A percentile compares a stretch with the other conserved stretches of the same genome.
phyloP scores from a whole-genome alignment of 1,140 invertebrate genomes.

The Tetragonula clypearis region DNA sequence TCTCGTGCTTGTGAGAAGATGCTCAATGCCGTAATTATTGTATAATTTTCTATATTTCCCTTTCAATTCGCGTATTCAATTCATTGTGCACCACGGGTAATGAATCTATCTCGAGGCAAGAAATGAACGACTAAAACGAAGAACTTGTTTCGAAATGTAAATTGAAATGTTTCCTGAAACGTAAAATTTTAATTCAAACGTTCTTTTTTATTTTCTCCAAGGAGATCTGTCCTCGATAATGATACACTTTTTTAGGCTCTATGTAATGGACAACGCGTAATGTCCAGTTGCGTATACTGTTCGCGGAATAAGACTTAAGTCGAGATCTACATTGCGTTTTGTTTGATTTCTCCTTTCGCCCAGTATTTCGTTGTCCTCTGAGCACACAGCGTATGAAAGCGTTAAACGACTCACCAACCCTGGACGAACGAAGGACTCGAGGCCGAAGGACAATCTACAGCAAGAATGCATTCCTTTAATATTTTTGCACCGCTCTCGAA shows the following conservation, averaged over 20 bases:
- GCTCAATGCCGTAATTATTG: background rate
- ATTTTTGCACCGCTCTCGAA: conserved; percentile 43
- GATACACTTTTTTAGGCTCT: background rate
- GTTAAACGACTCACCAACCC: conserved; percentile 68
- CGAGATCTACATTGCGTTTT: background rate
- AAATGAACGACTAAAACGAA: too few species aligned
- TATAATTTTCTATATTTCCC: background rate
- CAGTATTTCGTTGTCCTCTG: conserved; percentile 17
- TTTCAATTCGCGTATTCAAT: too few species aligned
- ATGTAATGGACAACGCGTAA: background rate
- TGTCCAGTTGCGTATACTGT: background rate
- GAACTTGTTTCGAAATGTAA: too few species aligned
- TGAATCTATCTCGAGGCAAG: too few species aligned
- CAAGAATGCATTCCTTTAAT: conserved; percentile 64
- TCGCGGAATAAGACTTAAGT: background rate
- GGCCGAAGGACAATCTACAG: conserved; percentile 67
- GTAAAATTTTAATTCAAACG: too few species aligned
- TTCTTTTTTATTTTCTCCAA: too few species aligned
- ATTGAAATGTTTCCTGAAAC: too few species aligned
- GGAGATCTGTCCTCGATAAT: too few species aligned
- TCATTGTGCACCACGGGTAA: too few species aligned
- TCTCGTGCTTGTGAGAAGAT: background rate
- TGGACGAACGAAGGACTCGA: conserved; percentile 73
- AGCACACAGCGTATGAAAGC: conserved; percentile 31
- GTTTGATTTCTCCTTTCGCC: conserved; percentile 7